A percentile compares a stretch with the other conserved stretches of the same genome.
Conservation (phyloP, 2,888 invertebrate species). For the Xestia ashworthii region DNA sequence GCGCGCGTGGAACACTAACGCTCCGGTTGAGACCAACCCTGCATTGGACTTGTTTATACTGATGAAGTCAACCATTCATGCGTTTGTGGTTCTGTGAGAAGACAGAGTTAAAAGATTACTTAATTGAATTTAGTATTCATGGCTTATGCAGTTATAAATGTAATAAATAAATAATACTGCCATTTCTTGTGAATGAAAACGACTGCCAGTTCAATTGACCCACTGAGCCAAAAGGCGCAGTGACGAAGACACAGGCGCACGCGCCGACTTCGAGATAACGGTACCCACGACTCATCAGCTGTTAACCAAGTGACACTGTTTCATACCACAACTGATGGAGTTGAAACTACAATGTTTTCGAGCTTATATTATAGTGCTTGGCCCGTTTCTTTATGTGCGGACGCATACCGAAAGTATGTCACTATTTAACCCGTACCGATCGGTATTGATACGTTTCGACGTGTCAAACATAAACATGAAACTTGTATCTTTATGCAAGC, state of each 20-base stretch:
- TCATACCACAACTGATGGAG: not conserved
- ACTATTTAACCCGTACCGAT: not conserved
- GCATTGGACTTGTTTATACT: not conserved
- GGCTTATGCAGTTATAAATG: too few species aligned
- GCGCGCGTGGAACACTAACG: too few species aligned
- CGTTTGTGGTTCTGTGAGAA: too few species aligned
- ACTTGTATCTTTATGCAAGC: too few species aligned
- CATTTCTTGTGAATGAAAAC: not conserved
- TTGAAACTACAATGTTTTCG: not conserved
- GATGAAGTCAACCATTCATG: not conserved
- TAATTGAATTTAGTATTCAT: too few species aligned
- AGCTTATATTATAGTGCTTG: not conserved
- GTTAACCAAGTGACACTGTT: constrained; percentile 35
- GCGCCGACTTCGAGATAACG: constrained; percentile 49
- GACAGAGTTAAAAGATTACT: not conserved
- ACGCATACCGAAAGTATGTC: not conserved
- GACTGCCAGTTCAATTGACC: constrained; percentile 6
- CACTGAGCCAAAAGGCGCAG: not conserved
- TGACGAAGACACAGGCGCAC: constrained; percentile 36
- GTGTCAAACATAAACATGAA: too few species aligned
- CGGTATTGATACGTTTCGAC: too few species aligned
- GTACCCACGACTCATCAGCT: constrained; percentile 47
- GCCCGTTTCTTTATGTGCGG: too few species aligned
- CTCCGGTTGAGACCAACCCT: not conserved
- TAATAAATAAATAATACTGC: not conserved